phyloP scores from a whole-genome alignment of 2,888 invertebrate genomes.

The Cryptocephalus moraei region DNA sequence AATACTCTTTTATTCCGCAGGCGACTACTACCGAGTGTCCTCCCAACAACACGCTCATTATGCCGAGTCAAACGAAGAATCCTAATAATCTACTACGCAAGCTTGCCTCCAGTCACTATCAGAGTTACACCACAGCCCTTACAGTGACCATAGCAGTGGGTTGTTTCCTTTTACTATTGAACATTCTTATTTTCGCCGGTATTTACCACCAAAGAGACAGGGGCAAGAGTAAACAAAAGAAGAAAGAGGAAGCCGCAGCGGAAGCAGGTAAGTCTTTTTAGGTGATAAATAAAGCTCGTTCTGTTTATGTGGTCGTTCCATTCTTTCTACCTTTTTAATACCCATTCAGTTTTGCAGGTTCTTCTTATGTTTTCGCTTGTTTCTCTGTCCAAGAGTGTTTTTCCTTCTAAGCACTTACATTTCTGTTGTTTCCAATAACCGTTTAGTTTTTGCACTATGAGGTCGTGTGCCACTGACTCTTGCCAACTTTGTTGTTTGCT shows the following conservation, averaged over 20 bases:
- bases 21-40: constrained; percentile 64
- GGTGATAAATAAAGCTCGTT: too few relatives aligned
- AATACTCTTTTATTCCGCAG: background rate
- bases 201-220: constrained; percentile 75
- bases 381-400: too few relatives aligned
- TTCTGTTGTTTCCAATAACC: too few relatives aligned
- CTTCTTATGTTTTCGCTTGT: too few relatives aligned
- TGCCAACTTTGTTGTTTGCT: too few relatives aligned
- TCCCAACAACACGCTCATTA: constrained; percentile 47
- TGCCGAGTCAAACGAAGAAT: constrained; percentile 37
- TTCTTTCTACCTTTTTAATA: too few relatives aligned
- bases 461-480: too few relatives aligned
- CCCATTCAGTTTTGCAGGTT: too few relatives aligned
- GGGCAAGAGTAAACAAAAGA: constrained; percentile 48
- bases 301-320: too few relatives aligned
- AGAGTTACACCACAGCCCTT: constrained; percentile 80
- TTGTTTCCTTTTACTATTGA: constrained; percentile 69
- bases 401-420: too few relatives aligned
- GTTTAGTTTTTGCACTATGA: too few relatives aligned
- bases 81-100: constrained; percentile 62
- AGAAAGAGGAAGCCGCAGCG: constrained; percentile 71
- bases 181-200: constrained; percentile 79
- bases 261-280: constrained; percentile 46
- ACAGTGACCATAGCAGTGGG: constrained; percentile 82
- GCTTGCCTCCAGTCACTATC: constrained; percentile 72